These are phyloP conservation scores for Pocota personata DNA, from an alignment of 2,888 invertebrate genomes.

Conservation along the genomic window DNA sequence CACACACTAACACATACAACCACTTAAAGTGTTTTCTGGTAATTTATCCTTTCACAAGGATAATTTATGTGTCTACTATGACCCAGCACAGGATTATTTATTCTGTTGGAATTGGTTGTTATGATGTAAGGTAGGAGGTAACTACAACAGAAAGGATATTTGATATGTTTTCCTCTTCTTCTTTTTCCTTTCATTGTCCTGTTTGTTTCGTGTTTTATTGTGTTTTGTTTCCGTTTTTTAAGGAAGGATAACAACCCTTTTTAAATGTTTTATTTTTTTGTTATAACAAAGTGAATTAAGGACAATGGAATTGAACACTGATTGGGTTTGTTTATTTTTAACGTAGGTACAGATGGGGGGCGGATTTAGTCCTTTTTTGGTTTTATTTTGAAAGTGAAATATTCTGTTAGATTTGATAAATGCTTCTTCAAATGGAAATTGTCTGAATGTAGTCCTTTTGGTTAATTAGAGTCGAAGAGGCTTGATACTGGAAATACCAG, in stretches of 20 bases:
- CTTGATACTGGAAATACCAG: not conserved
- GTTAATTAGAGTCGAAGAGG: not conserved
- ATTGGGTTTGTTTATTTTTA: slow-evolving; percentile 52
- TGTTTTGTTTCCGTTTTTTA: not conserved
- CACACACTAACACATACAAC: not conserved
- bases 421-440: not conserved
- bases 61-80: slow-evolving; percentile 71
- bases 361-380: slow-evolving; percentile 6
- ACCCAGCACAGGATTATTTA: slow-evolving; percentile 61
- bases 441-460: not conserved
- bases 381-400: not conserved
- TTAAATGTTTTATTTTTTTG: slow-evolving; percentile 19
- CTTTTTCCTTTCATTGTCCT: slow-evolving; percentile 15
- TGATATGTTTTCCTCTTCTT: slow-evolving; percentile 30
- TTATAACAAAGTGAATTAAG: slow-evolving; percentile 44
- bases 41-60: slow-evolving; percentile 65
- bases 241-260: slow-evolving; percentile 31
- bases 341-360: not conserved
- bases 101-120: slow-evolving; percentile 64
- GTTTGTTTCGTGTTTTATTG: slow-evolving; percentile 28
- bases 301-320: slow-evolving; percentile 45
- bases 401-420: slow-evolving; percentile 1
- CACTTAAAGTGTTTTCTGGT: slow-evolving; percentile 68
- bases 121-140: slow-evolving; percentile 62
- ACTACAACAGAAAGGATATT: slow-evolving; percentile 63